Conservation (phyloP, 2,113 vertebrate species). For the Neolamprologus cancellatus region DNA sequence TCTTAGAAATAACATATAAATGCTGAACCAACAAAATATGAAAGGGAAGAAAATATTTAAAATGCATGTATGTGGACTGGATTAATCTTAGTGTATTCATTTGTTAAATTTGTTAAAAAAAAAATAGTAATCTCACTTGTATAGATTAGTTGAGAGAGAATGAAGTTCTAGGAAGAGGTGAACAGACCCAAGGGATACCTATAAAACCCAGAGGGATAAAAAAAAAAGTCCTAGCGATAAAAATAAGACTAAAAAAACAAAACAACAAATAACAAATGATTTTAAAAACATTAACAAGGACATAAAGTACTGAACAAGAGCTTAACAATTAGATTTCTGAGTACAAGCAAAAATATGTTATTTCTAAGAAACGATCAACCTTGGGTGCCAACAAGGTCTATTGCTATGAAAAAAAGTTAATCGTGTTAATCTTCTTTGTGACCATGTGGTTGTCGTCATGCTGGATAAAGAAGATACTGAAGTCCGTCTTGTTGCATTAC, state of each 20-base stretch:
- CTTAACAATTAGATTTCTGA: background rate
- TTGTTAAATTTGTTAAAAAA: background rate
- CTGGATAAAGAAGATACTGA: background rate
- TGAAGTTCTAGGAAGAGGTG: background rate
- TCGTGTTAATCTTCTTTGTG: background rate
- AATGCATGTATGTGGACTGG: background rate
- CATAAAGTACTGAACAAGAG: accelerated
- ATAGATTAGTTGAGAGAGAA: background rate
- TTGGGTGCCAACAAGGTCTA: background rate
- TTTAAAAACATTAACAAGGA: background rate
- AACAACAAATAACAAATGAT: background rate
- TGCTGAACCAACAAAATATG: background rate
- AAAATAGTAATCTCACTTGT: background rate
- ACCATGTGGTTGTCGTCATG: background rate
- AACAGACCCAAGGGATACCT: background rate
- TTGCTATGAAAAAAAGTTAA: background rate
- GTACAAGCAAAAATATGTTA: background rate
- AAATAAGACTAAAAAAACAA: background rate
- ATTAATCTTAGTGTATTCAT: background rate
- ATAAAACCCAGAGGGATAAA: background rate
- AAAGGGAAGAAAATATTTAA: background rate
- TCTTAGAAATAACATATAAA: too few species aligned
- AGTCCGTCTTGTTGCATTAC: background rate
- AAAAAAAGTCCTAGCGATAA: background rate
- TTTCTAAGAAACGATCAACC: background rate